phyloP scores from a whole-genome alignment of 2,888 invertebrate species.

The Drosophila leonis region DNA sequence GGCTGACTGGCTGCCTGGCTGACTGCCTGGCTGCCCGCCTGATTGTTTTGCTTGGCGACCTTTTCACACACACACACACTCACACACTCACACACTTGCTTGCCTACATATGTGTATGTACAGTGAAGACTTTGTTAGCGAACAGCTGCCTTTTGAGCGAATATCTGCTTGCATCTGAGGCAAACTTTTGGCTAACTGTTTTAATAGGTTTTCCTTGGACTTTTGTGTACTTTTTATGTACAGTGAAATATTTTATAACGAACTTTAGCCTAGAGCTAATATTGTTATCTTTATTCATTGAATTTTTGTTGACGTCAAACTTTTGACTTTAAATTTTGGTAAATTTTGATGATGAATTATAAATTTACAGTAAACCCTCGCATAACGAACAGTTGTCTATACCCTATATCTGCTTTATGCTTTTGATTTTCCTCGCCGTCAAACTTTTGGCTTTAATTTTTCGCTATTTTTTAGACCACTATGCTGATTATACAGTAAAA shows the following conservation, averaged over 20 bases:
- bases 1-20: conserved; percentile 3
- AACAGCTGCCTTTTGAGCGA: neutral
- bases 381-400: neutral
- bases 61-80: conserved; percentile 56
- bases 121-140: conserved; percentile 2
- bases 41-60: conserved; percentile 74
- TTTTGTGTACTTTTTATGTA: neutral
- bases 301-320: no score
- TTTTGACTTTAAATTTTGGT: no score
- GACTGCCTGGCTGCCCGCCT: conserved; percentile 34
- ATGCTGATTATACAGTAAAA: neutral
- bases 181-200: neutral
- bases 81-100: conserved; percentile 8
- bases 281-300: no score
- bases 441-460: neutral
- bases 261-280: neutral
- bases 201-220: neutral
- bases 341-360: no score
- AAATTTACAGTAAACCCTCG: conserved; percentile 3
- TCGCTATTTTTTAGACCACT: neutral
- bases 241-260: neutral
- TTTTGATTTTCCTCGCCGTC: neutral
- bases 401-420: neutral
- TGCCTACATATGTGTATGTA: conserved; percentile 17
- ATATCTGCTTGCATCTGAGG: neutral